Evolutionary conservation across 2,797 vertebrate genomes (phyloP), one percentile per base, ranked within the genome.

Genomic region (Poeciliopsis paucimaculata): DNA sequence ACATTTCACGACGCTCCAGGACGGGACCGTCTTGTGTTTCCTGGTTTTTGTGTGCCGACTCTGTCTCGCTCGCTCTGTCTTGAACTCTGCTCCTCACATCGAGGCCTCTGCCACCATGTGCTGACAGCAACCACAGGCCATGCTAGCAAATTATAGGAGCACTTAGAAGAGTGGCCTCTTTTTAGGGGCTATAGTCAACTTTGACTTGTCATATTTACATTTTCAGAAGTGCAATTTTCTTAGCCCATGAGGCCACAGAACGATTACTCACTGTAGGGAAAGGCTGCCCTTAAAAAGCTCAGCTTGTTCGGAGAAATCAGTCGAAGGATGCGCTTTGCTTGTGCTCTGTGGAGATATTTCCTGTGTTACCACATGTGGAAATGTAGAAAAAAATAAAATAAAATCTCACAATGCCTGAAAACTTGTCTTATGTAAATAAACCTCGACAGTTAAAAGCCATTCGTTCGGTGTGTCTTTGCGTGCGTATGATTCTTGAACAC

Each of bases 381-480:
- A 87, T 92, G 88, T 93, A 73, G 49, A 49, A 9, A 23, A 51
- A 23, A 46, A 46, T 0, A 46, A 47, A 46, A 46, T 15, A 71
- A 85, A 86, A 75, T 80, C 81, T 87, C 85, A 85, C 82, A 89
- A 77, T 79, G 79, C 85, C 86, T 94, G 90, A 90, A 87, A 86
- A 90, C 92, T 85, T 64, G 81, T 90, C 85, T 92, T 91, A 89
- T 96, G 94, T 95, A 95, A 96, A 95, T 95, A 95, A 94, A 94
- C 78, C 86, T 94, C 68, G 83, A 88, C 86, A 86, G 28, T 84
- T 77, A 39, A 85, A 85, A 80, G 45, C 4, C 1, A 16, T 34
- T 5, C 9, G 62, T 20, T 0, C 45, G 73, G 76, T 86, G 10
- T 49, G 77, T 80, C 12, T 84, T 83, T 72, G 10, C 5, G 5